Evolutionary conservation across 2,797 vertebrate genomes (phyloP).

Genomic region (Sorex maritimensis): DNA sequence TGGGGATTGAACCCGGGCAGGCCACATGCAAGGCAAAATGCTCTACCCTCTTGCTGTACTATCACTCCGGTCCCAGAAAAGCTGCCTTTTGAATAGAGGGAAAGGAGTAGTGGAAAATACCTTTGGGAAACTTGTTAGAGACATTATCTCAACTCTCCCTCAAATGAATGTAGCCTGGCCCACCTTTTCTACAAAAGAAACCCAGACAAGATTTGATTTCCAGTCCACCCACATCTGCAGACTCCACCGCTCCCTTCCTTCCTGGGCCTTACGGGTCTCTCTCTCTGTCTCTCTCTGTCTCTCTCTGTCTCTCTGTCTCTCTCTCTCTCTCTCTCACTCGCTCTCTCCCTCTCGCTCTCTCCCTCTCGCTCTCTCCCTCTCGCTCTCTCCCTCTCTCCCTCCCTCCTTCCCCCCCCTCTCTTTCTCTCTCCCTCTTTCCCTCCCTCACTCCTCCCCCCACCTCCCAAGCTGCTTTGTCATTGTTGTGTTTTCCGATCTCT

Average conservation of each 20-base stretch:
- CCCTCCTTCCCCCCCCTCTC: too few relatives aligned
- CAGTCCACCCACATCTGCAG: background rate
- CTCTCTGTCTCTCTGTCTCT: too few relatives aligned
- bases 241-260: slow-evolving; percentile 54
- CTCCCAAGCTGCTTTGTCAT: slow-evolving; percentile 9
- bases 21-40: too few relatives aligned
- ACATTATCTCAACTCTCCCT: slow-evolving; percentile 4
- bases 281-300: background rate
- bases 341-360: too few relatives aligned
- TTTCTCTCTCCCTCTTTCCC: too few relatives aligned
- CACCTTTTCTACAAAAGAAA: slow-evolving; percentile 16
- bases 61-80: background rate
- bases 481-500: slow-evolving; percentile 29
- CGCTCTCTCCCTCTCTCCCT: too few relatives aligned
- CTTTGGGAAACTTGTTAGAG: slow-evolving; percentile 30
- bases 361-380: too few relatives aligned
- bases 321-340: too few relatives aligned
- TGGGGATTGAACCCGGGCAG: too few relatives aligned
- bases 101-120: background rate
- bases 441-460: too few relatives aligned
- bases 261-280: rapidly evolving
- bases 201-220: slow-evolving; percentile 34
- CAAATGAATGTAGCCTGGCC: background rate
- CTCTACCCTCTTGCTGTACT: too few relatives aligned
- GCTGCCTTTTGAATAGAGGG: rapidly evolving